Evolutionary conservation across 2,888 invertebrate genomes (phyloP), one percentile per base, ranked within the genome.

Genomic region (Mayetiola destructor): DNA sequence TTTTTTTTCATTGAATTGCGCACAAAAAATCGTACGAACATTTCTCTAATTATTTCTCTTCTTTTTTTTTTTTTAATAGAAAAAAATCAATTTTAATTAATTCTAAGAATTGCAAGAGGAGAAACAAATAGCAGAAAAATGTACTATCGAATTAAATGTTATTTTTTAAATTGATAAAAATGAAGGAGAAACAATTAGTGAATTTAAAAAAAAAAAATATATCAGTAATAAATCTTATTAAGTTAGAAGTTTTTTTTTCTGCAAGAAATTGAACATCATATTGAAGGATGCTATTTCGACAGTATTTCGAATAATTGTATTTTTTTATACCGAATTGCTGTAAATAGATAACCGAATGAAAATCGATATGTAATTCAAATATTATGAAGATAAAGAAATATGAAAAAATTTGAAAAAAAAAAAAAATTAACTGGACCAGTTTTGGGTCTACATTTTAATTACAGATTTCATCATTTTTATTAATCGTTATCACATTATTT

Each of bases 271-370:
- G 23, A 27, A 48, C 27, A 27, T 23, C 8, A 27, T 48, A n/a
- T n/a, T n/a, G n/a, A n/a, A n/a, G n/a, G n/a, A n/a, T n/a, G n/a
- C n/a, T n/a, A n/a, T n/a, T n/a, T n/a, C n/a, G 23, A 48, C 48
- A 48, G 48, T 48, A 48, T 48, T 48, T 48, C 48, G 48, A 48
- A 48, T 48, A 48, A 48, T 48, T 42, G 23, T 42, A 42, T 42
- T 42, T 42, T 48, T 48, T 48, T 48, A 42, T 48, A 48, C 27
- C 48, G 48, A 48, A 48, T 27, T 48, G 48, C 48, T 48, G 48
- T 48, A 27, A 48, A 48, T 48, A 48, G 48, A 48, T 48, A 48
- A 48, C 36, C 4, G n/a, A 14, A 36, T n/a, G 12, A 36, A 36
- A 36, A n/a, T n/a, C n/a, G n/a, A n/a, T n/a, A n/a, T n/a, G n/a